A percentile compares a stretch with the other conserved stretches of the same genome.
phyloP scores from a whole-genome alignment of 2,113 vertebrate species.

The Pollachius pollachius region DNA sequence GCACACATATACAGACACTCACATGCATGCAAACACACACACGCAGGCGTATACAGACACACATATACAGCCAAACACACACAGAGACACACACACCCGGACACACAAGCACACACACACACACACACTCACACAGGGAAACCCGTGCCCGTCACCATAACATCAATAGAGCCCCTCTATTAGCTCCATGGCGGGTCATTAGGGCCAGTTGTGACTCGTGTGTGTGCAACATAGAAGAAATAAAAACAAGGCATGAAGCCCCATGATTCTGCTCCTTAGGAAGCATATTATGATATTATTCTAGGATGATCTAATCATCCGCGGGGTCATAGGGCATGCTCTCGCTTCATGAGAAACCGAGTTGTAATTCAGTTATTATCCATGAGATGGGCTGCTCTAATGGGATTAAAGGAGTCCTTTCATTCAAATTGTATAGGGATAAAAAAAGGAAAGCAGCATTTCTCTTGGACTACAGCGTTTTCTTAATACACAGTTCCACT shows the following conservation, averaged over 20 bases:
- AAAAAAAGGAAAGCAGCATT: not conserved
- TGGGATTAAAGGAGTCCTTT: too few species aligned
- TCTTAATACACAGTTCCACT: not conserved
- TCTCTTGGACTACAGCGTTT: not conserved
- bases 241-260: constrained; percentile 34
- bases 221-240: constrained; percentile 27
- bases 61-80: too few species aligned
- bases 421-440: too few species aligned
- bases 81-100: too few species aligned
- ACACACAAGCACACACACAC: too few species aligned
- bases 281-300: constrained; percentile 28
- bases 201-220: constrained; percentile 23
- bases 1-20: not conserved
- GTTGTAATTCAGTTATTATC: too few species aligned
- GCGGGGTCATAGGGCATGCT: too few species aligned
- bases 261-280: constrained; percentile 49
- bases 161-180: not conserved
- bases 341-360: too few species aligned
- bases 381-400: too few species aligned
- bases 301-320: too few species aligned
- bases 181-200: constrained; percentile 14
- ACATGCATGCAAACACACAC: not conserved
- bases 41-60: not conserved
- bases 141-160: constrained; percentile 1
- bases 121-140: too few species aligned